Base-by-base conservation (phyloP, 1,140 invertebrate species). In the Drosophila ananassae region DNA sequence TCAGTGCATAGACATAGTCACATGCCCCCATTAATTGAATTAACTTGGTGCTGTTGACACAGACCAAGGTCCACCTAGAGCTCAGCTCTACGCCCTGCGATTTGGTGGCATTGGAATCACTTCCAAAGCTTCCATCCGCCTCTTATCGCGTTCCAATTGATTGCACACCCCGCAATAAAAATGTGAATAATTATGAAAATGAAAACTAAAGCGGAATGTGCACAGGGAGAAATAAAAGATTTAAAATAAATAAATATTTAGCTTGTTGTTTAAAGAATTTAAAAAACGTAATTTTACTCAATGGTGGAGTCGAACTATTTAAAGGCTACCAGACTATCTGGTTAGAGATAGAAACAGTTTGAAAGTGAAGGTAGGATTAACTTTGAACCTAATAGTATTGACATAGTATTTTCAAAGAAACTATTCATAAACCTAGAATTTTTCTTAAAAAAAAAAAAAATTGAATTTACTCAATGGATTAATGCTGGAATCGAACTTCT, bases 81-180 rank as follows among this genome's bases (percentile, higher is more conserved):
- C 48, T 34, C 6, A 44, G 34, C 48, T 34, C 6, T 28, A 46
- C 39, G 28, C 60, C 22, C 50, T 55, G 17, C 21, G 17, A 24
- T 47, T 24, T 28, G 24, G 17, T 17, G 66, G 44, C 64, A 57
- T 50, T 71, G 67, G 24, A 57, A 71, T 71, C 67, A 71, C 64
- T 69, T 68, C 66, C 50, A 69, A 50, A 55, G 66, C 66, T 44
- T 25, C 47, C 63, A 67, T 67, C 63, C 63, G 60, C 24, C 52
- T 57, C 57, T 73, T 73, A 73, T 73, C 71, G 71, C 71, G 69
- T 73, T 73, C 71, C 71, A 73, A 73, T 62, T 73, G 68, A 73
- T 73, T 73, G 68, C 68, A 62, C 71, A 55, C 68, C 17, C 39
- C 50, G 28, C 52, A 4, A 41, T 51, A 48, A 73, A 73, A 73